These are phyloP conservation scores for Lampropteryx suffumata DNA, from an alignment of 2,888 invertebrate genomes.

Conservation along the genomic window DNA sequence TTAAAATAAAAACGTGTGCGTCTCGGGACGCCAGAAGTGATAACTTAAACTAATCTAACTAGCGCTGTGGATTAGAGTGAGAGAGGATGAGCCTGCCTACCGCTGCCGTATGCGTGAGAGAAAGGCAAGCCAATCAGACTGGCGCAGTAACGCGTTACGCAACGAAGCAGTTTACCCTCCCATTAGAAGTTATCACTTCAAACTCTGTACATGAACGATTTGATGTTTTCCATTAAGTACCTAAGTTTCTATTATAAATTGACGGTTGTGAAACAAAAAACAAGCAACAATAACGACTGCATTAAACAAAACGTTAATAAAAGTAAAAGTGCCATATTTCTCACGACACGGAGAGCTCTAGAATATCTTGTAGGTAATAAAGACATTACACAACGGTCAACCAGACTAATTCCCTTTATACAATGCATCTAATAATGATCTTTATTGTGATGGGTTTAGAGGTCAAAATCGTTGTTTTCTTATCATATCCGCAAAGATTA, in stretches of 20 bases:
- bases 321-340: conserved; percentile 30
- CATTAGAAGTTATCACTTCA: no score
- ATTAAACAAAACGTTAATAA: conserved; percentile 21
- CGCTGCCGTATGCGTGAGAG: no score
- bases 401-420: conserved; percentile 4
- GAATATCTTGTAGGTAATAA: conserved; percentile 7
- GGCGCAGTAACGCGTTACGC: no score
- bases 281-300: conserved; percentile 12
- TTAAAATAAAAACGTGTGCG: no score
- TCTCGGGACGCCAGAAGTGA: no score
- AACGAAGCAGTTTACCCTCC: no score
- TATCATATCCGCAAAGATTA: neutral
- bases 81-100: no score
- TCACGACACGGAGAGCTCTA: conserved; percentile 20
- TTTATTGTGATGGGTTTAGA: conserved; percentile 4
- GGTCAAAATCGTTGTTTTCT: conserved; percentile 6
- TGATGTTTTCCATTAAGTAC: no score
- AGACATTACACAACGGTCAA: conserved; percentile 13
- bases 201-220: no score
- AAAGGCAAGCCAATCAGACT: no score
- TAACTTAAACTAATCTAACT: no score
- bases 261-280: neutral
- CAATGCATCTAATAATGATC: neutral
- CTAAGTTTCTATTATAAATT: neutral
- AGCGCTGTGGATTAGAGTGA: no score